Evolutionary conservation across 2,113 vertebrate species (phyloP).

Genomic region (Phrynosoma platyrhinos): DNA sequence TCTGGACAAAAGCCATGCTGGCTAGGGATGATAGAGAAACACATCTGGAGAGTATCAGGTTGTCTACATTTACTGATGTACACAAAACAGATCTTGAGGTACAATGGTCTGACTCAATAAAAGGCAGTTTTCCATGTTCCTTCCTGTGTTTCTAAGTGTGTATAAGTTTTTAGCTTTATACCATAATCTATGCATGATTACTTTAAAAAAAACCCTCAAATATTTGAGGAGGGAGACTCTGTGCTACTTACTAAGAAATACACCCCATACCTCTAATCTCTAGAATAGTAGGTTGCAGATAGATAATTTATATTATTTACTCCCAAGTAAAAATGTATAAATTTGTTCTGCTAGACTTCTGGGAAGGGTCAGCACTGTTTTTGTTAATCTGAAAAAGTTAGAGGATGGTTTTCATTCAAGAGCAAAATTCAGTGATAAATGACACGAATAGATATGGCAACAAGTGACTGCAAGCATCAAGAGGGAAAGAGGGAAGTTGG

Average conservation of each 20-base stretch:
- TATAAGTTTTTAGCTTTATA: not conserved
- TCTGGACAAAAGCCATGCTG: not conserved
- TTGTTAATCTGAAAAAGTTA: not conserved
- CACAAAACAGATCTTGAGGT: not conserved
- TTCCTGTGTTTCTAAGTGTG: not conserved
- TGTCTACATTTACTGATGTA: not conserved
- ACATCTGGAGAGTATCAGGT: not conserved
- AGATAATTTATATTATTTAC: not conserved
- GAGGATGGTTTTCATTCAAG: not conserved
- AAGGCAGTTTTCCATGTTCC: not conserved
- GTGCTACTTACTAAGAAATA: not conserved
- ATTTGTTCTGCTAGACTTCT: not conserved
- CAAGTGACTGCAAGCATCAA: not conserved
- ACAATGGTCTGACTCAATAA: not conserved
- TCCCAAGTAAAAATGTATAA: not conserved
- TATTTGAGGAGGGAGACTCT: not conserved
- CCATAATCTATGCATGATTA: not conserved
- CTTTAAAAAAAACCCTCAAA: not conserved
- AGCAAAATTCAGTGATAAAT: not conserved
- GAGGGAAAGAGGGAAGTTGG: not conserved
- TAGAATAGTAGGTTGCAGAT: not conserved
- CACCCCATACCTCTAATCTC: not conserved
- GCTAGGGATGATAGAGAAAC: not conserved
- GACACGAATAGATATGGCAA: not conserved
- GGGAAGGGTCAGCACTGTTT: not conserved